Percentiles rank a stretch among this genome's conserved stretches.
phyloP scores from a whole-genome alignment of 2,113 vertebrate genomes.

The Acanthisitta chloris region DNA sequence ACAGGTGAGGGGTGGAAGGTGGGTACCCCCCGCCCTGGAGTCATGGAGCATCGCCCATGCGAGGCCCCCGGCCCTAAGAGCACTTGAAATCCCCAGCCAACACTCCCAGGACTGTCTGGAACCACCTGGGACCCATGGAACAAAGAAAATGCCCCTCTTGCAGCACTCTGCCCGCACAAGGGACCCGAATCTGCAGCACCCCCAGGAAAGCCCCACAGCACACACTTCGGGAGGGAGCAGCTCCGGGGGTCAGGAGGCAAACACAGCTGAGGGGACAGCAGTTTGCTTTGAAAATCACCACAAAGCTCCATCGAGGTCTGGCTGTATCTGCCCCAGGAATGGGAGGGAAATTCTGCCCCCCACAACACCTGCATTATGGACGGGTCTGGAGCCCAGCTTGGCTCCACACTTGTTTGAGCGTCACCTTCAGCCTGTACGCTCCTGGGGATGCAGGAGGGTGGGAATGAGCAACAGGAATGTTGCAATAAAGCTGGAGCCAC shows the following conservation, averaged over 20 bases:
- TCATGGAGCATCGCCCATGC: accelerated
- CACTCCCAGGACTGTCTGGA: background rate
- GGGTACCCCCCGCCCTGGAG: background rate
- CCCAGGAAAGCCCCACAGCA: background rate
- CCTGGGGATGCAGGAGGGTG: background rate
- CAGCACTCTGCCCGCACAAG: accelerated
- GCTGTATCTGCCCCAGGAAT: background rate
- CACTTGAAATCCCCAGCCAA: conserved; percentile 22
- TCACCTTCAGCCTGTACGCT: background rate
- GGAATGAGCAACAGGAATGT: background rate
- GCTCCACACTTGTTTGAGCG: accelerated
- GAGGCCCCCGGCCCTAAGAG: background rate
- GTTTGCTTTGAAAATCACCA: background rate
- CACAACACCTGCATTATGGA: accelerated
- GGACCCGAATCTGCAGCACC: accelerated
- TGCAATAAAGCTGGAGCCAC: background rate
- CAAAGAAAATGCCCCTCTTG: background rate
- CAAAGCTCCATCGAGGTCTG: background rate
- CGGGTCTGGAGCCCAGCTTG: background rate
- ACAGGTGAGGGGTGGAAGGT: background rate
- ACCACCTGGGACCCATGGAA: background rate
- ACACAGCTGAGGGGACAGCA: accelerated
- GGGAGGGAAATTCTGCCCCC: background rate
- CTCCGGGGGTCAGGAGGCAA: accelerated
- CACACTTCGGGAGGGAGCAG: background rate